Conservation (phyloP, 2,888 invertebrate species). For the Noctua janthe region DNA sequence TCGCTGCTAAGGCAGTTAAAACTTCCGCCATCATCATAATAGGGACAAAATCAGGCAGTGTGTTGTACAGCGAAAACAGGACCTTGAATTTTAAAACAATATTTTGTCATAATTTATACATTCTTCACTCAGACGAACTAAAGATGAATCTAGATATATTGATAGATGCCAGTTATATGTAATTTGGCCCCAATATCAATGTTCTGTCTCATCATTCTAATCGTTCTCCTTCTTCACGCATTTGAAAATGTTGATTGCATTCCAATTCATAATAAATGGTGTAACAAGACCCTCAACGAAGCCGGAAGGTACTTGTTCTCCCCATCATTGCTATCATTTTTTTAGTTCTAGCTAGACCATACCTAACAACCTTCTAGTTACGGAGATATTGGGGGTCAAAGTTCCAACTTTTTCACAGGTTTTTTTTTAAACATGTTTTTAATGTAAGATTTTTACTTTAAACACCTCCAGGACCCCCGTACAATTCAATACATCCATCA, state of each 20-base stretch:
- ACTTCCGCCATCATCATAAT: constrained; percentile 98
- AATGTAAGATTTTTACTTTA: no score
- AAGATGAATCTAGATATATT: background rate
- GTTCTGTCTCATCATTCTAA: background rate
- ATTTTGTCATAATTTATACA: background rate
- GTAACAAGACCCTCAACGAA: no score
- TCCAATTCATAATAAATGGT: background rate
- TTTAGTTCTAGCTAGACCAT: no score
- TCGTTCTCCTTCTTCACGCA: background rate
- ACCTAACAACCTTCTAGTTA: no score
- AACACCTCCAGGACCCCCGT: no score
- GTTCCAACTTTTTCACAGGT: no score
- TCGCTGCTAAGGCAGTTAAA: constrained; percentile 95
- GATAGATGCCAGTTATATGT: background rate
- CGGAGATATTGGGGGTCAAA: no score
- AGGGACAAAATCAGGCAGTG: constrained; percentile 97
- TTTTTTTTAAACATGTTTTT: no score
- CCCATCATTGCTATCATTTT: no score
- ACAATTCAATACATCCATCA: no score
- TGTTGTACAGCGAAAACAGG: constrained; percentile 98
- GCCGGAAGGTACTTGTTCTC: no score
- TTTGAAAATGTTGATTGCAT: background rate
- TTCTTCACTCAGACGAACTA: background rate
- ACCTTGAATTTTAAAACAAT: constrained; percentile 90
- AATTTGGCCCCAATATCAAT: no score